These are phyloP conservation scores for Clarias batrachus DNA, from an alignment of 2,113 vertebrate species.

Conservation along the genomic window DNA sequence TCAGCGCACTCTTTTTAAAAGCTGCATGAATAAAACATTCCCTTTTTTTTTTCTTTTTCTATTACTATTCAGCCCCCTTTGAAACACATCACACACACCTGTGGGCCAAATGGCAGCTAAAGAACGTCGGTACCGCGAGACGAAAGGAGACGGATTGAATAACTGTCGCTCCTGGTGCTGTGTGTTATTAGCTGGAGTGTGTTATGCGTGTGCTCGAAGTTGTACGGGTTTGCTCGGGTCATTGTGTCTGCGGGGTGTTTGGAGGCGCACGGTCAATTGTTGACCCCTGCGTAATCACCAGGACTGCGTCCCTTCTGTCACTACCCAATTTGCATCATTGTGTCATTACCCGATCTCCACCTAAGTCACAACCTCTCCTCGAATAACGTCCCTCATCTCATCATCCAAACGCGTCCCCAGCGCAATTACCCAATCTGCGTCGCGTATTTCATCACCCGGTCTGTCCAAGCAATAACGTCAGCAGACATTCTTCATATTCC, in stretches of 20 bases:
- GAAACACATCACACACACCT: slow-evolving; percentile 27
- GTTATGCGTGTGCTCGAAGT: slow-evolving; percentile 18
- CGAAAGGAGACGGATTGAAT: slow-evolving; percentile 49
- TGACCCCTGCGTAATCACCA: not conserved
- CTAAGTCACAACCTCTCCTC: no score
- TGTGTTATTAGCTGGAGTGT: slow-evolving; percentile 38
- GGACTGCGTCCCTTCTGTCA: no score
- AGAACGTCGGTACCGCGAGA: slow-evolving; percentile 54
- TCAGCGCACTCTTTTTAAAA: slow-evolving; percentile 17
- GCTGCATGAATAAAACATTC: slow-evolving; percentile 48
- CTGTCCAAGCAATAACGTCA: not conserved
- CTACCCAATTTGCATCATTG: no score
- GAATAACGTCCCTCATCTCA: no score
- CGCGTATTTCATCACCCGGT: not conserved
- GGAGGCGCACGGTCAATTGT: not conserved
- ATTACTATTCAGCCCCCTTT: slow-evolving; percentile 1
- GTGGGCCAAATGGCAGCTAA: not conserved
- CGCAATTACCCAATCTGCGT: no score
- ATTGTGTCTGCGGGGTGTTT: slow-evolving; percentile 35
- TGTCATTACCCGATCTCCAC: no score
- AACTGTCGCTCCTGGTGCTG: slow-evolving; percentile 48
- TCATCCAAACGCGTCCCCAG: no score
- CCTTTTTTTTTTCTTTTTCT: slow-evolving; percentile 2
- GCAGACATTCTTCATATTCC: no score
- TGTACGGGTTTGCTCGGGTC: slow-evolving; percentile 24